phyloP scores from a whole-genome alignment of 2,797 vertebrate species.

The Enteromius mattozi region DNA sequence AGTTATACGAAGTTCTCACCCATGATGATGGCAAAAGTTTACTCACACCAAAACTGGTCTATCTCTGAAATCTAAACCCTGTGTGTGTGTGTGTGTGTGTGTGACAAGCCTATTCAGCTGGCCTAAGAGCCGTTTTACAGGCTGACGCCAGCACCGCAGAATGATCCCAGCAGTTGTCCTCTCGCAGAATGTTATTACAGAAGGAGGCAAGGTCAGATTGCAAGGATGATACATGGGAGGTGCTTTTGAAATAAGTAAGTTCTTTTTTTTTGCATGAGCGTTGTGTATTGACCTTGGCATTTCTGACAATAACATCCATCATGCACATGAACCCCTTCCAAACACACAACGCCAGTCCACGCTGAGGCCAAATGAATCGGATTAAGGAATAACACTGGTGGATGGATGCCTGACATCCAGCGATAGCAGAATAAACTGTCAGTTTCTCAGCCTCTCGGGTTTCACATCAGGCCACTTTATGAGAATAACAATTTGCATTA shows the following conservation, averaged over 20 bases:
- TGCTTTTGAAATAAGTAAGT: conserved; percentile 88
- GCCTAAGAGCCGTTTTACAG: conserved; percentile 84
- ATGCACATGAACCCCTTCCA: conserved; percentile 90
- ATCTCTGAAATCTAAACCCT: conserved; percentile 29
- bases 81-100: conserved; percentile 2
- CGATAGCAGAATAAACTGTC: conserved; percentile 83
- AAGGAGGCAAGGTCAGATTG: conserved; percentile 91
- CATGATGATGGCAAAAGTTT: neutral
- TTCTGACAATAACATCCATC: conserved; percentile 98
- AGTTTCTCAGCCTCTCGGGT: conserved; percentile 74
- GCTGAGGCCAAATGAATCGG: conserved; percentile 88
- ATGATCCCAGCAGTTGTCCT: conserved; percentile 89
- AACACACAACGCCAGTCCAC: conserved; percentile 82
- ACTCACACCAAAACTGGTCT: neutral
- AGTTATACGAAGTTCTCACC: neutral
- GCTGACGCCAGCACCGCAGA: conserved; percentile 83
- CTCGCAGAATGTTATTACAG: conserved; percentile 91
- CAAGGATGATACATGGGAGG: conserved; percentile 91
- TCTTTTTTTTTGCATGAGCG: conserved; percentile 76
- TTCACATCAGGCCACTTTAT: conserved; percentile 70
- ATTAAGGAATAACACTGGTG: conserved; percentile 90
- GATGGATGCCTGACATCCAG: conserved; percentile 89
- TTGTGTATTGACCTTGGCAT: conserved; percentile 95
- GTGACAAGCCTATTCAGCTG: conserved; percentile 74
- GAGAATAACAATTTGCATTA: neutral